Evolutionary conservation across 2,888 invertebrate species (phyloP).

Genomic region (Priapulus caudatus): DNA sequence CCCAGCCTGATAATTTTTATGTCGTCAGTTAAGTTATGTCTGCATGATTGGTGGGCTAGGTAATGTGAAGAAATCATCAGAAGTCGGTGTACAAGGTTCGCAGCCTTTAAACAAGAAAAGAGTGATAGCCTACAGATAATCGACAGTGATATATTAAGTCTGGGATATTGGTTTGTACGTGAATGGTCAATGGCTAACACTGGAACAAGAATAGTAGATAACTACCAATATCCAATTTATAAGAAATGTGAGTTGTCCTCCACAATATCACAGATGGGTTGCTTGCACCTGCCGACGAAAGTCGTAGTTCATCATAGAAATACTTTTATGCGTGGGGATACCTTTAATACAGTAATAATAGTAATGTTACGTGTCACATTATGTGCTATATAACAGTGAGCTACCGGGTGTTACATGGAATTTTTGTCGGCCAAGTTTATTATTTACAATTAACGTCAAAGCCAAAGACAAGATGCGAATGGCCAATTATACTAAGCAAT

Average conservation of each 20-base stretch:
- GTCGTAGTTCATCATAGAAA: conserved; percentile 55
- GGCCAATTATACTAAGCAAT: too few species aligned
- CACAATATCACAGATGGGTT: conserved; percentile 64
- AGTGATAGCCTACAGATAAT: too few species aligned
- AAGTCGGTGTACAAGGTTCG: conserved; percentile 99
- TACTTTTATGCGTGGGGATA: conserved; percentile 77
- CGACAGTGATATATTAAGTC: too few species aligned
- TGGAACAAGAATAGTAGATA: too few species aligned
- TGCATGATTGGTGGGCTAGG: conserved; percentile 80
- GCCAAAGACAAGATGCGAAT: too few species aligned
- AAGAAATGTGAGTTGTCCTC: conserved; percentile 84
- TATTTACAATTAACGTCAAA: too few species aligned
- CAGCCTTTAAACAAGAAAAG: conserved; percentile 51
- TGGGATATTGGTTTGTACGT: too few species aligned
- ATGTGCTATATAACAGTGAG: too few species aligned
- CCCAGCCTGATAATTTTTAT: conserved; percentile 87
- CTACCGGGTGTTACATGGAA: too few species aligned
- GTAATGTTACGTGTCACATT: too few species aligned
- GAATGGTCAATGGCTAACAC: too few species aligned
- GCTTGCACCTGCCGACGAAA: conserved; percentile 28
- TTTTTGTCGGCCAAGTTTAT: too few species aligned
- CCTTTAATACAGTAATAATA: conserved; percentile 40
- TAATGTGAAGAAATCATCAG: conserved; percentile 93
- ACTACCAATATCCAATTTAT: conserved; percentile 95
- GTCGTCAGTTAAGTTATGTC: conserved; percentile 39